A percentile compares a stretch with the other conserved stretches of the same genome.
phyloP scores from a whole-genome alignment of 1,140 invertebrate species.

The Hyles euphorbiae region DNA sequence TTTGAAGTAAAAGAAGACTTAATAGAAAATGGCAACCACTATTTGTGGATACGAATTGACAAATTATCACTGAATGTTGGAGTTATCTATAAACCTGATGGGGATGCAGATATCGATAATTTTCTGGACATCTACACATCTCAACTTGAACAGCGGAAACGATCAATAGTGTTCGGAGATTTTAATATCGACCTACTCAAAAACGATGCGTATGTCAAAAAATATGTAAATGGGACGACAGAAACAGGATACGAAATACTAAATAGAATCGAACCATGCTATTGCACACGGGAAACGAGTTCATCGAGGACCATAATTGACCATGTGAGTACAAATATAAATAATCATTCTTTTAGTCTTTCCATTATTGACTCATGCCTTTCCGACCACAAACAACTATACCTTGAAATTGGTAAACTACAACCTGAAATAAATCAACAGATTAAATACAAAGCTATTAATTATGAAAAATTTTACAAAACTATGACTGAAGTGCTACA shows the following conservation, averaged over 20 bases:
- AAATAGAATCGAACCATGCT: background rate
- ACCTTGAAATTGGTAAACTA: no score
- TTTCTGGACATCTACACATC: conserved; percentile 6
- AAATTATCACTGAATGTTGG: conserved; percentile 11
- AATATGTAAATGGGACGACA: background rate
- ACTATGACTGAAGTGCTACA: no score
- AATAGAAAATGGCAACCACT: conserved; percentile 8
- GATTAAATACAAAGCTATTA: no score
- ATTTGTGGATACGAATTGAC: conserved; percentile 14
- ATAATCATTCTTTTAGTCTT: no score
- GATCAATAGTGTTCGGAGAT: conserved; percentile 4
- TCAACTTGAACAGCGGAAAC: conserved; percentile 2
- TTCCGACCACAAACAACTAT: no score
- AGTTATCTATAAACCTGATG: conserved; percentile 17
- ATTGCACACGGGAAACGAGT: conserved; percentile 6
- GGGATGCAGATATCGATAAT: conserved; percentile 1
- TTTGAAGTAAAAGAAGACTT: background rate
- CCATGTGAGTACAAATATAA: no score
- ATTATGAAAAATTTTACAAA: no score
- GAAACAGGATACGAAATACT: conserved; percentile 2
- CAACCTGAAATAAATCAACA: no score
- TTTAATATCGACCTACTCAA: conserved; percentile 4
- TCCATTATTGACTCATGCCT: no score
- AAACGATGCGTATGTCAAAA: background rate
- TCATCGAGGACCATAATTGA: no score